A percentile compares a stretch with the other conserved stretches of the same genome.
Conservation (phyloP, 2,113 vertebrate genomes). For the Drymodes brunneopygia region DNA sequence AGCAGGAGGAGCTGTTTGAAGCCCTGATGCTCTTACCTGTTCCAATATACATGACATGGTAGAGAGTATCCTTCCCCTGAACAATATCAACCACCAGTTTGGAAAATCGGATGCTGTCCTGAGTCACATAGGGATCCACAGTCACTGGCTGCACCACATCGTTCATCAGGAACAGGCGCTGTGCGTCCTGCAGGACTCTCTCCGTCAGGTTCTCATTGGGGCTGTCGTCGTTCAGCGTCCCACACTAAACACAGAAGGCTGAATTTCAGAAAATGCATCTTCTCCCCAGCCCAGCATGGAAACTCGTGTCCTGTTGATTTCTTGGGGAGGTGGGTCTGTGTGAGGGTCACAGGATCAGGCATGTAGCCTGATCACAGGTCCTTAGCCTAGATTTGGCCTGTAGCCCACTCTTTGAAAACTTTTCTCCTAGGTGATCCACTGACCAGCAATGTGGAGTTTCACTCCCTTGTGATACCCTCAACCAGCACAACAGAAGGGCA, state of each 20-base stretch:
- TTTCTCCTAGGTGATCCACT: background rate
- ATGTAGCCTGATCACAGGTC: background rate
- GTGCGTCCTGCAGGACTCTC: conserved; percentile 94
- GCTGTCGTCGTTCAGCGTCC: conserved; percentile 84
- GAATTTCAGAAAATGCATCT: background rate
- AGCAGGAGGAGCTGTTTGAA: background rate
- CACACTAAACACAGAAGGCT: conserved; percentile 74
- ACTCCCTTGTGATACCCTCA: background rate
- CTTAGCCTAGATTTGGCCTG: background rate
- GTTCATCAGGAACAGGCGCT: conserved; percentile 95
- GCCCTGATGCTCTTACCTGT: conserved; percentile 79
- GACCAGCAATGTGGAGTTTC: background rate
- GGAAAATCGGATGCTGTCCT: conserved; percentile 93
- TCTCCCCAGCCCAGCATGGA: background rate
- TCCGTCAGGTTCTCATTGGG: conserved; percentile 93
- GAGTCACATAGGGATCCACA: conserved; percentile 88
- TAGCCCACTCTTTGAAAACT: background rate
- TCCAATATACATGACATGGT: conserved; percentile 96
- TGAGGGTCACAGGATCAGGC: background rate
- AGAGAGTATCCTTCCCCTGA: conserved; percentile 92
- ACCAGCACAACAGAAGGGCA: background rate
- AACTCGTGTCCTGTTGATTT: background rate
- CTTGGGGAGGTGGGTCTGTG: background rate
- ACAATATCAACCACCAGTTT: conserved; percentile 95
- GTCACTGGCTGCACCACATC: conserved; percentile 94